Evolutionary conservation across 2,113 vertebrate genomes (phyloP).

Genomic region (Gnathonemus echidnorhynchus): DNA sequence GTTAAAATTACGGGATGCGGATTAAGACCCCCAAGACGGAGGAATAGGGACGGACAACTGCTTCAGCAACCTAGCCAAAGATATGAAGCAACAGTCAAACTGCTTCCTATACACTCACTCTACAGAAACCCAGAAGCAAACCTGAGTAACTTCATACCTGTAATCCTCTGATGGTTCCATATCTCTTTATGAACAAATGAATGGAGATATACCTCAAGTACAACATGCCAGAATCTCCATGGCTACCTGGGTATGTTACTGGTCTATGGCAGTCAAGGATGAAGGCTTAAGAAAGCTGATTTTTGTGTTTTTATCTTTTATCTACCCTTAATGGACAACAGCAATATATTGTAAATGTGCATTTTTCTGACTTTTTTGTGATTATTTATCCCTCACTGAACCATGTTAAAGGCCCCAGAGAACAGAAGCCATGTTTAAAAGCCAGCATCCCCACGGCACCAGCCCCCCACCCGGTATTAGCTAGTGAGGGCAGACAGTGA

Average conservation of each 20-base stretch:
- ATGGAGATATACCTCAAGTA: not conserved
- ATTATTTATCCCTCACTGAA: not conserved
- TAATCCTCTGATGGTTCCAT: not conserved
- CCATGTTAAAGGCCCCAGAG: not conserved
- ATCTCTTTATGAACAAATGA: not conserved
- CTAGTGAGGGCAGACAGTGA: not conserved
- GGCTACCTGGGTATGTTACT: not conserved
- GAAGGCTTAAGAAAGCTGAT: not conserved
- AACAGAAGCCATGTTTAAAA: not conserved
- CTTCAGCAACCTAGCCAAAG: not conserved
- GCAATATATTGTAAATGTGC: not conserved
- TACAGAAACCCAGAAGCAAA: not conserved
- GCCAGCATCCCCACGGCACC: not conserved
- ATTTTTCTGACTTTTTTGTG: not conserved
- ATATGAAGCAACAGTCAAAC: not conserved
- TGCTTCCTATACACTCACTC: not conserved
- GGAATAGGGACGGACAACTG: slow-evolving; percentile 1
- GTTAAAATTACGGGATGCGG: not conserved
- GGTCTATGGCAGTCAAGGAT: not conserved
- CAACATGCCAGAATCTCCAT: not conserved
- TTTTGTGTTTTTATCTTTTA: not conserved
- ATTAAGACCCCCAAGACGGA: slow-evolving; percentile 12
- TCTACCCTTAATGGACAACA: not conserved
- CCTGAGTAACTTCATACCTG: not conserved
- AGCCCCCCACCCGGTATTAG: not conserved